These are phyloP conservation scores for Characodon lateralis DNA, from an alignment of 2,797 vertebrate species.

Conservation along the genomic window DNA sequence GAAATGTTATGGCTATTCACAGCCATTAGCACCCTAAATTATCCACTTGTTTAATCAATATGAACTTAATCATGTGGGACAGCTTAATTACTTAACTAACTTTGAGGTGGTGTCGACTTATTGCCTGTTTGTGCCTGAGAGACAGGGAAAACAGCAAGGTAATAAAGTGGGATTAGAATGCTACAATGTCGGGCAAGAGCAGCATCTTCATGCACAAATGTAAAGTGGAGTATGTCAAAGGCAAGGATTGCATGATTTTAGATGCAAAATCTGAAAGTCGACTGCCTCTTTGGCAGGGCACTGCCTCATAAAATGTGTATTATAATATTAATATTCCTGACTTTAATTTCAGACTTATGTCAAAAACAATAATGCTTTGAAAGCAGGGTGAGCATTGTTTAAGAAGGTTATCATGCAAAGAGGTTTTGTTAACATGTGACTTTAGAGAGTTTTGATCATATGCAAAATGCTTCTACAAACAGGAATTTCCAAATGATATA, in stretches of 20 bases:
- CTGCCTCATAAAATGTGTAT: slow-evolving; percentile 27
- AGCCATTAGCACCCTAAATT: slow-evolving; percentile 32
- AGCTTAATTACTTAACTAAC: slow-evolving; percentile 33
- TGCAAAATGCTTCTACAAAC: neutral
- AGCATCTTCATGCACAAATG: slow-evolving; percentile 23
- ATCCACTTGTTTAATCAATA: slow-evolving; percentile 33
- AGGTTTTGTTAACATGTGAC: too few relatives aligned
- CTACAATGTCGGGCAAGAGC: slow-evolving; percentile 21
- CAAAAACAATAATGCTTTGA: neutral
- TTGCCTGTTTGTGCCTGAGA: slow-evolving; percentile 12
- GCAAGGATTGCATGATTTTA: slow-evolving; percentile 28
- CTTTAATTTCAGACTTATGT: slow-evolving; percentile 3
- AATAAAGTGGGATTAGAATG: slow-evolving; percentile 57
- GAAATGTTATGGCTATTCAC: slow-evolving; percentile 22
- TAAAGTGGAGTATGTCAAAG: slow-evolving; percentile 50
- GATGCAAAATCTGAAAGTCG: slow-evolving; percentile 26
- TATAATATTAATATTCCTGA: slow-evolving; percentile 12
- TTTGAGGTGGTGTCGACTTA: slow-evolving; percentile 33
- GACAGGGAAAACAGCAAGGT: slow-evolving; percentile 13
- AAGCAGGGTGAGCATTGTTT: neutral
- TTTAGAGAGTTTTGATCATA: neutral
- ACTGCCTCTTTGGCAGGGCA: slow-evolving; percentile 26
- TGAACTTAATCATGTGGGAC: slow-evolving; percentile 11
- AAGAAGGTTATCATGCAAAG: neutral
- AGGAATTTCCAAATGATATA: neutral